Evolutionary conservation across 2,888 invertebrate genomes (phyloP).

Genomic region (Meloe dianella): DNA sequence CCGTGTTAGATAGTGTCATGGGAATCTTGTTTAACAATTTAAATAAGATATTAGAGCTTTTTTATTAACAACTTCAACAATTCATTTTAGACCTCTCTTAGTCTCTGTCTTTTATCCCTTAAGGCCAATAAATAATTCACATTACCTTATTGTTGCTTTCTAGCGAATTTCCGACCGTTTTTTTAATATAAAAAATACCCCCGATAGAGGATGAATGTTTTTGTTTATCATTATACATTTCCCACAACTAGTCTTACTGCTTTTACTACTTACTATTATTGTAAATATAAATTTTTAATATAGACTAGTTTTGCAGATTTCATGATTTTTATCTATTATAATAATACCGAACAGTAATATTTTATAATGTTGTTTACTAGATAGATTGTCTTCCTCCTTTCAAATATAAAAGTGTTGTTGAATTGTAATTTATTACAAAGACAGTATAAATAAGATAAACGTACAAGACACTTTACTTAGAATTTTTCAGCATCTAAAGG

Average conservation of each 20-base stretch:
- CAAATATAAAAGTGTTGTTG: not conserved
- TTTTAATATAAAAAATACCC: not conserved
- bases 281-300: not conserved
- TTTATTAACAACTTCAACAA: not conserved
- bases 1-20: not conserved
- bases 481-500: constrained; percentile 5
- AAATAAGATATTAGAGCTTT: not conserved
- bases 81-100: constrained; percentile 2
- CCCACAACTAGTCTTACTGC: not conserved
- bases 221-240: not conserved
- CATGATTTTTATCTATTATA: not conserved
- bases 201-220: not conserved
- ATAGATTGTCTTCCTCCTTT: too few species aligned
- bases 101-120: not conserved
- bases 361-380: too few species aligned
- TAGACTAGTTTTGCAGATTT: not conserved
- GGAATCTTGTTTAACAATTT: not conserved
- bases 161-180: not conserved
- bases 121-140: constrained; percentile 4
- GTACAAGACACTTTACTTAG: constrained; percentile 11
- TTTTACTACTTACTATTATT: not conserved
- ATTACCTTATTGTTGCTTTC: constrained; percentile 1
- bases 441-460: constrained; percentile 5
- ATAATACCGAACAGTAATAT: too few species aligned
- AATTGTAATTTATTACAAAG: constrained; percentile 4